Conservation (phyloP, 2,797 vertebrate species). For the Muscicapa striata region DNA sequence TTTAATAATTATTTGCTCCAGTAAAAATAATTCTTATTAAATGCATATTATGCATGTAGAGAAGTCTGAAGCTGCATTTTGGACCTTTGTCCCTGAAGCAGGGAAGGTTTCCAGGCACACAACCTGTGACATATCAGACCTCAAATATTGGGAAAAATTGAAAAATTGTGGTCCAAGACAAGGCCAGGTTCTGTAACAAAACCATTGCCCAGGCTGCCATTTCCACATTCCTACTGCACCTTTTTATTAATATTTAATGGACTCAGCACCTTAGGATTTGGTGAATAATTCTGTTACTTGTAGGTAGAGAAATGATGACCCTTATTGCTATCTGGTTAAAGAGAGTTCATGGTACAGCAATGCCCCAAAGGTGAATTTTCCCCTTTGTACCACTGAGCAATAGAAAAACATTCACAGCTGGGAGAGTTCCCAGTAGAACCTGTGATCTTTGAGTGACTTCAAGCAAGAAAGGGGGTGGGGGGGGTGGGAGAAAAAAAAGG, state of each 20-base stretch:
- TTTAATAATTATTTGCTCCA: rapidly evolving
- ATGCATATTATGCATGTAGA: rapidly evolving
- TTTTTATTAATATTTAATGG: background rate
- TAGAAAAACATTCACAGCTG: background rate
- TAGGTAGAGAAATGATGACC: background rate
- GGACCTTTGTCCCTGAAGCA: background rate
- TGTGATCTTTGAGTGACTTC: background rate
- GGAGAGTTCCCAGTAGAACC: background rate
- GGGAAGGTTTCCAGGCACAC: background rate
- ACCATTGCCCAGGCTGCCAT: background rate
- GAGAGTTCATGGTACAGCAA: background rate
- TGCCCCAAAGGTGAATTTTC: background rate
- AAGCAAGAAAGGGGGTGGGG: background rate
- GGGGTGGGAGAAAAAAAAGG: too few relatives aligned
- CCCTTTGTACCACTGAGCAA: background rate
- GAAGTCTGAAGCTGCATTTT: background rate
- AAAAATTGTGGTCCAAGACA: background rate
- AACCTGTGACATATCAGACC: background rate
- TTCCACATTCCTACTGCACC: background rate
- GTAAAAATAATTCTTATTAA: background rate
- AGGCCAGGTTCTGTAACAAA: background rate
- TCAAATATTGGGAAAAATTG: background rate
- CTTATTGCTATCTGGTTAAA: background rate
- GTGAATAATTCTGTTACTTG: background rate
- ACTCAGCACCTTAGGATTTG: background rate